Percentiles rank a stretch among this genome's conserved stretches.
phyloP scores from a whole-genome alignment of 2,113 vertebrate species.

The Cyprinodon variegatus region DNA sequence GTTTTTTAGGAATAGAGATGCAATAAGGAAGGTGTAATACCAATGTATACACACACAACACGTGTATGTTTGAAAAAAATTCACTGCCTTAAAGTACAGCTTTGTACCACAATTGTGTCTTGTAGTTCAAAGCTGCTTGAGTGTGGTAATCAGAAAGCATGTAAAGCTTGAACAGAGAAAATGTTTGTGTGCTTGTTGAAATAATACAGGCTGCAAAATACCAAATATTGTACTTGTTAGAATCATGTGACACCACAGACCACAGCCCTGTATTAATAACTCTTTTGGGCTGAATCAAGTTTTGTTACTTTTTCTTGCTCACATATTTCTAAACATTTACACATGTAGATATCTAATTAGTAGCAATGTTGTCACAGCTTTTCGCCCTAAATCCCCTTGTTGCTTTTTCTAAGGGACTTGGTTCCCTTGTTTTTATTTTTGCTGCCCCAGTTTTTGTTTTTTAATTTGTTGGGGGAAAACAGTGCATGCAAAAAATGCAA shows the following conservation, averaged over 20 bases:
- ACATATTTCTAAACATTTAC: not conserved
- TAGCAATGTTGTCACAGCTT: too few relatives aligned
- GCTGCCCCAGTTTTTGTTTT: too few relatives aligned
- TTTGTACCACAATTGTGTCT: conserved; percentile 50
- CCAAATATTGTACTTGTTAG: conserved; percentile 5
- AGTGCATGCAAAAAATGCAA: too few relatives aligned
- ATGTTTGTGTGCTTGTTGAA: conserved; percentile 17
- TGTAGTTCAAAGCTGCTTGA: conserved; percentile 50
- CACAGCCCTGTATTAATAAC: conserved; percentile 9
- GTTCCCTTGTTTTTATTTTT: too few relatives aligned
- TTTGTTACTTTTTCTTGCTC: not conserved
- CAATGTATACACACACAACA: conserved; percentile 18
- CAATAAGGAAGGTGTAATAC: conserved; percentile 27
- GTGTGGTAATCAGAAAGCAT: conserved; percentile 56
- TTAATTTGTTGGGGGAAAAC: too few relatives aligned
- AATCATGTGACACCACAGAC: conserved; percentile 12
- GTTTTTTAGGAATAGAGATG: conserved; percentile 49
- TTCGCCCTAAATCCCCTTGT: too few relatives aligned
- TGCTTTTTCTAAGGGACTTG: too few relatives aligned
- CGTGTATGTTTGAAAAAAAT: conserved; percentile 25
- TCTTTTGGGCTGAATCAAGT: not conserved
- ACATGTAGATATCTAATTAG: not conserved
- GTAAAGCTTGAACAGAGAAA: conserved; percentile 51
- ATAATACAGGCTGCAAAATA: conserved; percentile 15
- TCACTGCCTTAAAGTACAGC: conserved; percentile 47